These are phyloP conservation scores for Cistogaster globosa DNA, from an alignment of 2,888 invertebrate genomes.

Conservation along the genomic window DNA sequence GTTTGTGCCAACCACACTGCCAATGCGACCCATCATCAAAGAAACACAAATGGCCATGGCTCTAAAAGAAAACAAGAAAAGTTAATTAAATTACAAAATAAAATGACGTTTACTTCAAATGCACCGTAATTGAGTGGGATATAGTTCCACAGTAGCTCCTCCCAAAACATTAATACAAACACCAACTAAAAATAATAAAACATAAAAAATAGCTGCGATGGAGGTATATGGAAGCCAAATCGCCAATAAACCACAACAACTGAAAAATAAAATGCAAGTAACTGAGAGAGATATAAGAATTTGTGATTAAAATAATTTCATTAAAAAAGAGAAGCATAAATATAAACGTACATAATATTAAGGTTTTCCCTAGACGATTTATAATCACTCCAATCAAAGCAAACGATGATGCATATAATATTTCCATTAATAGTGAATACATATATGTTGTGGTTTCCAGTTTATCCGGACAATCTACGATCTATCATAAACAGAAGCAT, in stretches of 20 bases:
- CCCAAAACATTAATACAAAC: constrained; percentile 77
- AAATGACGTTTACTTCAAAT: neutral
- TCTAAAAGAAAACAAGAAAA: constrained; percentile 74
- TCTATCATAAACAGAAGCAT: constrained; percentile 49
- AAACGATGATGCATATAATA: constrained; percentile 76
- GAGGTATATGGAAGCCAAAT: constrained; percentile 74
- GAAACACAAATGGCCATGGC: constrained; percentile 84
- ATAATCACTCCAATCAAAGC: constrained; percentile 78
- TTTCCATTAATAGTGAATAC: constrained; percentile 77
- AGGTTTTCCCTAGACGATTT: constrained; percentile 78
- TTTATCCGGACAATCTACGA: constrained; percentile 74
- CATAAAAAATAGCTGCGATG: constrained; percentile 76
- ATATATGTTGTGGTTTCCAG: constrained; percentile 77
- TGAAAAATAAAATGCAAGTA: constrained; percentile 74
- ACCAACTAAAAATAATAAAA: constrained; percentile 75
- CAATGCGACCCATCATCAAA: constrained; percentile 84
- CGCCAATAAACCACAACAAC: constrained; percentile 74
- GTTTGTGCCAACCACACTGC: constrained; percentile 84
- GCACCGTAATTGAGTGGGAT: constrained; percentile 80
- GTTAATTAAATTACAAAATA: neutral
- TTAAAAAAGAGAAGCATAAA: neutral
- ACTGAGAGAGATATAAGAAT: constrained; percentile 68
- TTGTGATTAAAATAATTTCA: no score
- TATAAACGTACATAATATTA: constrained; percentile 75
- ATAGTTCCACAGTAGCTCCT: constrained; percentile 79